A percentile compares a stretch with the other conserved stretches of the same genome.
phyloP scores from a whole-genome alignment of 2,888 invertebrate genomes.

The Zootermopsis nevadensis region DNA sequence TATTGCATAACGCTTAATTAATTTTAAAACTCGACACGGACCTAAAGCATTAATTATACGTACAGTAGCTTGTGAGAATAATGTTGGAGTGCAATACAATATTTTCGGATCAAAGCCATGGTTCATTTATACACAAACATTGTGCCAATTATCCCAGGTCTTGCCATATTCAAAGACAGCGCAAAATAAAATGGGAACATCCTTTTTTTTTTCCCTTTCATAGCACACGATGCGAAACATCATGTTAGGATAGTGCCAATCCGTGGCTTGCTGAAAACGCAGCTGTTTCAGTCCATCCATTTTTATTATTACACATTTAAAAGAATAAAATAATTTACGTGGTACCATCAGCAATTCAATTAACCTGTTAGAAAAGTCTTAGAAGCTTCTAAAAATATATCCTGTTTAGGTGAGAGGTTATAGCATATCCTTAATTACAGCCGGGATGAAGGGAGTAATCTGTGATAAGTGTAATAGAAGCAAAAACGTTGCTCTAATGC shows the following conservation, averaged over 20 bases:
- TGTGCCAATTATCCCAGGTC: slow-evolving; percentile 36
- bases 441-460: neutral
- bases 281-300: slow-evolving; percentile 48
- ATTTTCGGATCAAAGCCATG: neutral
- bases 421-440: neutral
- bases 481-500: too few relatives aligned
- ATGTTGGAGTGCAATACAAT: neutral
- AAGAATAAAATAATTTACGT: neutral
- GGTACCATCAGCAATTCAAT: neutral
- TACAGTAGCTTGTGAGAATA: slow-evolving; percentile 17
- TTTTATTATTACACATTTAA: slow-evolving; percentile 37
- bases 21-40: neutral
- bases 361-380: slow-evolving; percentile 2
- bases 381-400: neutral
- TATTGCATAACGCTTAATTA: slow-evolving; percentile 33
- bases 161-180: slow-evolving; percentile 20
- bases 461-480: neutral
- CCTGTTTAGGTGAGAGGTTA: neutral
- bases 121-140: neutral
- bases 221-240: neutral
- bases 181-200: slow-evolving; percentile 15
- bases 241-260: slow-evolving; percentile 36
- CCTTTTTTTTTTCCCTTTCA: slow-evolving; percentile 23
- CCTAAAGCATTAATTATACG: slow-evolving; percentile 5
- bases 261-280: slow-evolving; percentile 41